These are phyloP conservation scores for Henricia sp. DNA, from an alignment of 53 echinoderm and acorn worm genomes.

Conservation along the genomic window DNA sequence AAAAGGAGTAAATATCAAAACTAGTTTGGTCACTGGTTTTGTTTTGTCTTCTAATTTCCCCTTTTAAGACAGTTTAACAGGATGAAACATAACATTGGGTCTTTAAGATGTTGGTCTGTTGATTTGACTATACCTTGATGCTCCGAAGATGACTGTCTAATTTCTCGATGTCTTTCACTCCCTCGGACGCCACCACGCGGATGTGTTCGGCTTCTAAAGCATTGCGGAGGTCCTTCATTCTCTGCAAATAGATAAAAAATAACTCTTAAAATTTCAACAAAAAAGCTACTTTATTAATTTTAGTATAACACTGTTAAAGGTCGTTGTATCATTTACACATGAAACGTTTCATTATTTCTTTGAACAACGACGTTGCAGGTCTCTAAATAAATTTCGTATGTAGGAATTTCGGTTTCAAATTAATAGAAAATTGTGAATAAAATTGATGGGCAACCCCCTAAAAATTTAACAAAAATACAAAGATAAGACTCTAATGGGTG, in stretches of 20 bases:
- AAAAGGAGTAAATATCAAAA: not conserved
- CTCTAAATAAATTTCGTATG: not conserved
- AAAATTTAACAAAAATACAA: too few relatives aligned
- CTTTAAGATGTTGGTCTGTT: not conserved
- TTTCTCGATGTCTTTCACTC: conserved; percentile 6
- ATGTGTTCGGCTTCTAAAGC: conserved; percentile 6
- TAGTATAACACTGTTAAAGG: too few relatives aligned
- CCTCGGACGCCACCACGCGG: conserved; percentile 26
- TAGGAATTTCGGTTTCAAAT: too few relatives aligned
- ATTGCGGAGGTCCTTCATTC: not conserved
- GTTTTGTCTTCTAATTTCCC: too few relatives aligned
- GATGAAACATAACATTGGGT: too few relatives aligned
- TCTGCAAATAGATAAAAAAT: not conserved
- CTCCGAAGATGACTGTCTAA: conserved; percentile 14
- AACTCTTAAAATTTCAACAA: not conserved
- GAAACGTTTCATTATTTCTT: too few relatives aligned
- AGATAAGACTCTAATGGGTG: too few relatives aligned
- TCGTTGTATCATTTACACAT: not conserved
- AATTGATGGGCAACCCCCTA: too few relatives aligned
- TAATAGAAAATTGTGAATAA: not conserved
- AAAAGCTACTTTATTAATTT: not conserved
- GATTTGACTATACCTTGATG: conserved; percentile 5
- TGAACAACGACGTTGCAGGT: too few relatives aligned
- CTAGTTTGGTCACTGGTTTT: not conserved
- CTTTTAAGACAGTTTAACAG: too few relatives aligned